Evolutionary conservation across 2,113 vertebrate genomes (phyloP), one percentile per base, ranked within the genome.

Genomic region (Mandrillus leucophaeus): DNA sequence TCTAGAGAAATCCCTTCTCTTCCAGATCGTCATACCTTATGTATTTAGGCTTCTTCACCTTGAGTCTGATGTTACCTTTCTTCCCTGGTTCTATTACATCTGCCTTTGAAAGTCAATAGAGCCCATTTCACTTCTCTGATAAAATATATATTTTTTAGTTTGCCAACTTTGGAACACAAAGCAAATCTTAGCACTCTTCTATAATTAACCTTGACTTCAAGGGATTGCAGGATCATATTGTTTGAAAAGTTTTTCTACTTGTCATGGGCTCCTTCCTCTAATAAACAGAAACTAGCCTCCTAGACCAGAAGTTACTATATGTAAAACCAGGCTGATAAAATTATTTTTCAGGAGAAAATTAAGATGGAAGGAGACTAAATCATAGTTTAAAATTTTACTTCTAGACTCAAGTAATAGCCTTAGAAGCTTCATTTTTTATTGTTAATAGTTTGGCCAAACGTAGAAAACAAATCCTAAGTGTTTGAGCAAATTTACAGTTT

Each of bases 401-500:
- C 43, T 84, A 75, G 55, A 87, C 3, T 90, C 50, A 86, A 88
- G 68, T 87, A 85, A 35, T 1, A 57, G 61, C n/a, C 64, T 88
- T 97, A 57, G 30, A 40, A 81, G 87, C 97, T 75, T 87, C 84
- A 72, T 48, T 88, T 88, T 94, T 95, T 27, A 61, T 84, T 92
- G 68, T 80, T 61, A 83, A 40, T 66, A 52, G 50, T 80, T 95
- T 87, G 78, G 68, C 30, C 45, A 93, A 87, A 80, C 22, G 59
- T 55, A 95, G 89, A 88, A 95, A 97, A 88, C 48, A 38, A 87
- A 87, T 89, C 6, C 35, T 25, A 82, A 75, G 30, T 50, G 30
- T 93, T 85, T 83, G 57, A 96, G n/a, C 66, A 90, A 96, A 92
- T 66, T 81, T 3, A 50, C 83, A 85, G 13, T 59, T 94, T 96